phyloP scores from a whole-genome alignment of 2,113 vertebrate genomes.

The Rana temporaria region DNA sequence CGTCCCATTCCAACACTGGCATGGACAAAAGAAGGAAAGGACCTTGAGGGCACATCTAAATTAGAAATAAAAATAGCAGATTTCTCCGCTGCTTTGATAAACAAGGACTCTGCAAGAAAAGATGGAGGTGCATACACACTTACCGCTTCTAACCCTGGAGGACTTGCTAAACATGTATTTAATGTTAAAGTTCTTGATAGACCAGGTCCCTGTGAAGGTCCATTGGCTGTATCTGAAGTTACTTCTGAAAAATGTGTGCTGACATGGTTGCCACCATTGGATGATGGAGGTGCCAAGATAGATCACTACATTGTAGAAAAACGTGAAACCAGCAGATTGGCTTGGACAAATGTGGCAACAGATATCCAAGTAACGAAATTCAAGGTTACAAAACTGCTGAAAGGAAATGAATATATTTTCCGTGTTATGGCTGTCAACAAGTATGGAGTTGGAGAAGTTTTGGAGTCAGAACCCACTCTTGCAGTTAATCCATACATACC shows the following conservation, averaged over 20 bases:
- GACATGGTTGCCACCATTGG: slow-evolving; percentile 88
- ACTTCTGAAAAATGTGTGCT: slow-evolving; percentile 92
- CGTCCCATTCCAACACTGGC: slow-evolving; percentile 90
- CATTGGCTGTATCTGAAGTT: slow-evolving; percentile 85
- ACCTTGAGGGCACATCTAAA: slow-evolving; percentile 90
- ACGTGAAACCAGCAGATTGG: slow-evolving; percentile 95
- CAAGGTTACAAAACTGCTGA: slow-evolving; percentile 91
- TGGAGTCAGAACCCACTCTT: slow-evolving; percentile 89
- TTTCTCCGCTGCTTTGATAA: slow-evolving; percentile 84
- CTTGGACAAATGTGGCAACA: slow-evolving; percentile 90
- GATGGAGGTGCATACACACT: slow-evolving; percentile 92
- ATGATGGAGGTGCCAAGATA: slow-evolving; percentile 94
- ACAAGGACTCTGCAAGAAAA: slow-evolving; percentile 90
- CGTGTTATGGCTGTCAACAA: slow-evolving; percentile 98
- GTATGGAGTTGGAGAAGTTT: slow-evolving; percentile 90
- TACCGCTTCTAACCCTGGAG: slow-evolving; percentile 93
- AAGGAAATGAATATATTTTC: slow-evolving; percentile 98
- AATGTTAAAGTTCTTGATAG: slow-evolving; percentile 96
- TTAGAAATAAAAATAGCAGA: slow-evolving; percentile 89
- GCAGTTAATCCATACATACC: slow-evolving; percentile 89
- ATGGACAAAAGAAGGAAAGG: slow-evolving; percentile 96
- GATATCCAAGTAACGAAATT: slow-evolving; percentile 84
- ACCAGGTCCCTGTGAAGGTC: slow-evolving; percentile 91
- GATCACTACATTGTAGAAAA: slow-evolving; percentile 94
- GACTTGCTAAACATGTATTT: slow-evolving; percentile 95